Percentiles rank a stretch among this genome's conserved stretches.
Conservation (phyloP, 2,113 vertebrate genomes). For the Labeo rohita region DNA sequence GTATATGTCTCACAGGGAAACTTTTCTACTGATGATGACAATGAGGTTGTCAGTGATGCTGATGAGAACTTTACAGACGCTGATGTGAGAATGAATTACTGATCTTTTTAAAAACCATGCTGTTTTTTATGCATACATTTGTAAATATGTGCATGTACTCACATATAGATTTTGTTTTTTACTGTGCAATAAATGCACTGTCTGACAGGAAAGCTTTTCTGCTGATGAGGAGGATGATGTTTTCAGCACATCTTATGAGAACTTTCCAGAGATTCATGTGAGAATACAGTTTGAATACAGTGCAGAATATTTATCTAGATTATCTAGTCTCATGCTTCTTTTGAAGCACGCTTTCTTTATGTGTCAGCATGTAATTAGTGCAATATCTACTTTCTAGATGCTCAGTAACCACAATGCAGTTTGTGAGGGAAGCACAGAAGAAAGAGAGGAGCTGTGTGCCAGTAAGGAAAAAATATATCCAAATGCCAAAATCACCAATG, state of each 20-base stretch:
- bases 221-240: constrained; percentile 12
- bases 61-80: no score
- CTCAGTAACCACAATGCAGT: not conserved
- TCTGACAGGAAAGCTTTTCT: constrained; percentile 8
- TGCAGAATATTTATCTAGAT: not conserved
- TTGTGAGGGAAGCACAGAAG: not conserved
- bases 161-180: not conserved
- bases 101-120: no score
- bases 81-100: no score
- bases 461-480: constrained; percentile 3
- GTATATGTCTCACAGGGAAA: no score
- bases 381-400: not conserved
- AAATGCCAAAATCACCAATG: constrained; percentile 5
- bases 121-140: not conserved
- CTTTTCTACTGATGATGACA: no score
- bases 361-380: not conserved
- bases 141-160: not conserved
- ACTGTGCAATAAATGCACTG: not conserved
- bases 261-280: not conserved
- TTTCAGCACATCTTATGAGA: constrained; percentile 8
- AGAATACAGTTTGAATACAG: not conserved
- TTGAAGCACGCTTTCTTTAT: not conserved
- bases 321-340: not conserved
- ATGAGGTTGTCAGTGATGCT: no score
- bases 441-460: not conserved